Evolutionary conservation across 2,888 invertebrate species (phyloP).

Genomic region (Agrypnus murinus): DNA sequence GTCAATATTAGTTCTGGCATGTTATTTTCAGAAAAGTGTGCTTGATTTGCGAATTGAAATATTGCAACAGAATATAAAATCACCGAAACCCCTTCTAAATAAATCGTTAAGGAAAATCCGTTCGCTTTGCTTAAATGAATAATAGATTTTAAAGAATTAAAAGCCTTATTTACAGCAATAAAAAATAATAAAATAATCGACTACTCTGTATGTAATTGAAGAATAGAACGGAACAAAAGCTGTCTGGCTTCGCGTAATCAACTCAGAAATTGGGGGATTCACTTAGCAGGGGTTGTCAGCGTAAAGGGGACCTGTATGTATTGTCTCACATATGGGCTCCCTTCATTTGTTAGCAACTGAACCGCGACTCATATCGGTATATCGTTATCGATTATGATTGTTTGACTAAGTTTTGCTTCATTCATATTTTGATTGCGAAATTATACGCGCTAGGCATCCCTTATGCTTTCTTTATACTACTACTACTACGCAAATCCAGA

Average conservation of each 20-base stretch:
- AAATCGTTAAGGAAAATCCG: too few relatives aligned
- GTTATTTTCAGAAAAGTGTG: too few relatives aligned
- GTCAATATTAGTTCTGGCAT: too few relatives aligned
- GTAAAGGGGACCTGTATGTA: constrained; percentile 52
- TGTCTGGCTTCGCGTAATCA: constrained; percentile 70
- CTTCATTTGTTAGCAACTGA: constrained; percentile 67
- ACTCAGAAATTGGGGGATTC: constrained; percentile 70
- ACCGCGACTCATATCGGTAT: constrained; percentile 64
- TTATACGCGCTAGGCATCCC: constrained; percentile 21
- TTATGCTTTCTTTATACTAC: too few relatives aligned
- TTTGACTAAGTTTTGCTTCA: constrained; percentile 58
- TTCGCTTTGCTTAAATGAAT: too few relatives aligned
- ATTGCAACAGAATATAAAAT: too few relatives aligned
- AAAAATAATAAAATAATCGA: constrained; percentile 48
- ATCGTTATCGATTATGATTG: constrained; percentile 67
- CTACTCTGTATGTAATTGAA: constrained; percentile 49
- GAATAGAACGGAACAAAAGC: constrained; percentile 60
- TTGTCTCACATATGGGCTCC: constrained; percentile 68
- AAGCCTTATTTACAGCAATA: constrained; percentile 32
- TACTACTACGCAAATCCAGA: not conserved
- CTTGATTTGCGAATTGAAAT: too few relatives aligned
- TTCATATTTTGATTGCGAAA: constrained; percentile 45
- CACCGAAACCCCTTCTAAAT: too few relatives aligned
- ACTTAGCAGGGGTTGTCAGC: constrained; percentile 66
- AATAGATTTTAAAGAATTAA: not conserved